These are phyloP conservation scores for Chamaea fasciata DNA, from an alignment of 2,113 vertebrate species.

Conservation along the genomic window DNA sequence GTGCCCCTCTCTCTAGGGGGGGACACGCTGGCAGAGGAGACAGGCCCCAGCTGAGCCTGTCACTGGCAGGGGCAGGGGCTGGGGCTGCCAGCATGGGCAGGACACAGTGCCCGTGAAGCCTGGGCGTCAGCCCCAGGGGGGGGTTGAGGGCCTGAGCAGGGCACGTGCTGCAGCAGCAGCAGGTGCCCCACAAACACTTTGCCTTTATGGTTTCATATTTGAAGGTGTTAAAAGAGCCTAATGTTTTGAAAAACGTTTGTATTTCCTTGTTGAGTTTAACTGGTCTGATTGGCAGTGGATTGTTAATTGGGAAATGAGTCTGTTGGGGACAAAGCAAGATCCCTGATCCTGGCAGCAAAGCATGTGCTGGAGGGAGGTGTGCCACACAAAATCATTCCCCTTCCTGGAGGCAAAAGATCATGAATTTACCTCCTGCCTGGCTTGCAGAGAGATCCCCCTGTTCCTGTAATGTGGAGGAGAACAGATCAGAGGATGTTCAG, in stretches of 20 bases:
- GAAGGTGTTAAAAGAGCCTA: neutral
- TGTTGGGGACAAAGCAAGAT: neutral
- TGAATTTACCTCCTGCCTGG: neutral
- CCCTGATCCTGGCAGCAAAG: neutral
- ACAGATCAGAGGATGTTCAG: neutral
- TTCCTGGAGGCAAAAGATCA: neutral
- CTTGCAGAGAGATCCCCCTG: neutral
- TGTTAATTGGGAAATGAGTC: slow-evolving; percentile 26
- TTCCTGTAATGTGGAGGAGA: neutral
- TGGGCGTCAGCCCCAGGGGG: neutral
- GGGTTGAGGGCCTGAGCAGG: neutral
- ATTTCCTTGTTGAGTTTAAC: slow-evolving; percentile 12
- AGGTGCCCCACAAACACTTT: neutral
- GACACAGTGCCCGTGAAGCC: neutral
- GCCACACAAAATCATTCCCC: neutral
- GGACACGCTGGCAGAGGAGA: neutral
- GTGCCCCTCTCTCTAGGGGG: neutral
- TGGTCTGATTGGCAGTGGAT: neutral
- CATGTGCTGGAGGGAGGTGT: neutral
- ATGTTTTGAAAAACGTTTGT: neutral
- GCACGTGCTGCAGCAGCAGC: neutral
- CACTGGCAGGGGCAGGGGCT: neutral
- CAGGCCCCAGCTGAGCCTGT: neutral
- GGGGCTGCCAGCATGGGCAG: neutral
- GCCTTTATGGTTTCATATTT: neutral